Base-by-base conservation (phyloP, 2,113 vertebrate genomes). In the Heterotilapia buettikoferi region DNA sequence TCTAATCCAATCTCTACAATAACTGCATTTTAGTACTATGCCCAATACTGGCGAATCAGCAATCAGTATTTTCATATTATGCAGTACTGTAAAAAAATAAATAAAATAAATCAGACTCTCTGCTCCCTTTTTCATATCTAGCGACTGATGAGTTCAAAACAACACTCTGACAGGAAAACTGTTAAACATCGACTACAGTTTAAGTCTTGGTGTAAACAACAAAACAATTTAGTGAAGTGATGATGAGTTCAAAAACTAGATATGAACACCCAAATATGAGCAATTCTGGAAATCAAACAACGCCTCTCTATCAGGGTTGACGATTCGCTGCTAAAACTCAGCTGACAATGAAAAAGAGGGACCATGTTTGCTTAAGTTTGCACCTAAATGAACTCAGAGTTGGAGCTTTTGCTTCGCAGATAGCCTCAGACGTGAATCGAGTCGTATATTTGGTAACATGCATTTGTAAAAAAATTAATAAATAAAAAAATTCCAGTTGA, bases 91-190 rank as follows among this genome's bases (percentile, higher is more conserved):
- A 4, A 68, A 21, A 8, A 66, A 13, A 7, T 2, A 38, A 7
- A 63, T 13, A 2, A 66, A 66, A 63, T 2, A 66, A 66, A 66
- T 66, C 33, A 68, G 33, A 68, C 36, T 14, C 11, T 68, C 3
- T 40, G 63, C 63, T 63, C 36, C 63, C 19, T 38, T 68, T 68
- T 68, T 38, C 11, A 68, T 68, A 68, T 68, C 11, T 38, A 68
- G 31, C 6, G 0, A 73, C 13, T 26, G 61, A 66, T 36, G 61
- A 66, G 31, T 38, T n/a, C 2, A 66, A 68, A 66, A 73, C 2
- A 45, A 45, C 40, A 16, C 38, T 1, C 33, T 45, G 13, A 26
- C 63, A 6, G 68, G 38, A 43, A 40, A 21, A 40, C 8, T 71
- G 63, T 10, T 45, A 73, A 71, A 45, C 5, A 16, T 21, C 0